Percentiles rank a stretch among this genome's conserved stretches.
phyloP scores from a whole-genome alignment of 2,888 invertebrate genomes.

The Gasteruption jaculator region DNA sequence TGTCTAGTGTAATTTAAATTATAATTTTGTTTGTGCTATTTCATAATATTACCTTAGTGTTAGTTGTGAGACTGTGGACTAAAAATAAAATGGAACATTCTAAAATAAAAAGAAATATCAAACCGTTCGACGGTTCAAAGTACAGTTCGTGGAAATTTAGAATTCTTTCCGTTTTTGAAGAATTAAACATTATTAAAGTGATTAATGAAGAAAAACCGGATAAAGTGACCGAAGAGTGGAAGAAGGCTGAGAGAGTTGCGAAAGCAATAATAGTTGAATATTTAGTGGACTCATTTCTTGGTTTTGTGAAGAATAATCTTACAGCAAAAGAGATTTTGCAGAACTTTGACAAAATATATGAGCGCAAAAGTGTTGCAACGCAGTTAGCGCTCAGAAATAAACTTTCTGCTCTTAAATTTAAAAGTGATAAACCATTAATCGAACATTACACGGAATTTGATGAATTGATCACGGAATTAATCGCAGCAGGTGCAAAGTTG shows the following conservation, averaged over 20 bases:
- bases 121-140: not conserved
- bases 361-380: no score
- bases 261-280: not conserved
- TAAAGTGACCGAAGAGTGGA: no score
- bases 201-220: conserved; percentile 1
- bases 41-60: no score
- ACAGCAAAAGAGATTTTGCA: conserved; percentile 1
- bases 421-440: no score
- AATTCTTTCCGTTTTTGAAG: not conserved
- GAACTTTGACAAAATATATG: not conserved
- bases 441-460: conserved; percentile 5
- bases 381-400: not conserved
- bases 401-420: no score
- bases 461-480: not conserved
- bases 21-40: no score
- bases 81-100: no score
- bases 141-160: not conserved
- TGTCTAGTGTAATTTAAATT: not conserved
- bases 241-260: not conserved
- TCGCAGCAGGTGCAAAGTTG: not conserved
- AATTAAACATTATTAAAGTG: not conserved
- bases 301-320: no score
- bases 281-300: not conserved
- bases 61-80: no score
- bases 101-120: not conserved